phyloP scores from a whole-genome alignment of 2,797 vertebrate genomes.

The Buceros bicornis region DNA sequence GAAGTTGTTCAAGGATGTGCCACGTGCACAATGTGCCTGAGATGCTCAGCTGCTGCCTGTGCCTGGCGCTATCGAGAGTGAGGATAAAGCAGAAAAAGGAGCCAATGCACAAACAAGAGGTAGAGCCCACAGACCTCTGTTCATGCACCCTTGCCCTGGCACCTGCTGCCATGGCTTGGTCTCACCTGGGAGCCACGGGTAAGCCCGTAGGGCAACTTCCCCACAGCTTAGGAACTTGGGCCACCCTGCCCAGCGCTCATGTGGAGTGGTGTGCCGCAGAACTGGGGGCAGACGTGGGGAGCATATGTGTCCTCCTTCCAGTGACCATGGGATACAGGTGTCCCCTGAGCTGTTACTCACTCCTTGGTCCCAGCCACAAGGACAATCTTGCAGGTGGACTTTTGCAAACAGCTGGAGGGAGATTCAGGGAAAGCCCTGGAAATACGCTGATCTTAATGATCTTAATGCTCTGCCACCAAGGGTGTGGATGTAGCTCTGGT shows the following conservation, averaged over 20 bases:
- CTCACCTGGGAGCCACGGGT: neutral
- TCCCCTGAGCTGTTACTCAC: accelerated
- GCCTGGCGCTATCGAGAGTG: accelerated
- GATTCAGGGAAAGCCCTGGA: neutral
- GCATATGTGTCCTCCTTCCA: accelerated
- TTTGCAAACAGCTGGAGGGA: neutral
- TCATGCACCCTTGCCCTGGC: neutral
- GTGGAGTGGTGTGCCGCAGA: accelerated
- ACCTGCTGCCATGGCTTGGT: neutral
- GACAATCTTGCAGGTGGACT: neutral
- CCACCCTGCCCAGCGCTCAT: neutral
- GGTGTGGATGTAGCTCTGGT: neutral
- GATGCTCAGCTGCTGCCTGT: accelerated
- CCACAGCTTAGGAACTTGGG: neutral
- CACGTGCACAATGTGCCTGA: neutral
- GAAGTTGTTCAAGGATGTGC: neutral
- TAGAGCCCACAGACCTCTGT: accelerated
- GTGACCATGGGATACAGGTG: neutral
- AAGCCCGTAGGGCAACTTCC: neutral
- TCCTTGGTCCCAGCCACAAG: neutral
- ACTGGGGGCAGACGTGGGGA: neutral
- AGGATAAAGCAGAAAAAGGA: neutral
- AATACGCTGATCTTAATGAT: neutral
- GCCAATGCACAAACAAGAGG: accelerated
- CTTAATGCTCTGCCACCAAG: neutral